phyloP scores from a whole-genome alignment of 1,140 invertebrate species.

The Drosophila bipectinata region DNA sequence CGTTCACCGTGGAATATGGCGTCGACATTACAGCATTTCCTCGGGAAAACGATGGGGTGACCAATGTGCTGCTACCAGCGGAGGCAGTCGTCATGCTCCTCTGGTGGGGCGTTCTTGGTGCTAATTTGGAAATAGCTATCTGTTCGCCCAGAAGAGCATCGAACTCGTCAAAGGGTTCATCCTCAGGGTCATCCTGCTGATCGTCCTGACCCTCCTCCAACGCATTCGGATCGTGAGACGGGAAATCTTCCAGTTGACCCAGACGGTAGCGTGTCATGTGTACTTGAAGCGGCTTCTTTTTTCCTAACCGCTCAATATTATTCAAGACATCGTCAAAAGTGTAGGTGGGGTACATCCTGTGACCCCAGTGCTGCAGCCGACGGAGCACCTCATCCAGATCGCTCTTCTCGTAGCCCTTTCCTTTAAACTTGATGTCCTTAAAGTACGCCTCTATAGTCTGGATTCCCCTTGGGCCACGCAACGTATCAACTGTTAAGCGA shows the following conservation, averaged over 20 bases:
- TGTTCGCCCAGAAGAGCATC: constrained; percentile 85
- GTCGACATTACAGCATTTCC: constrained; percentile 70
- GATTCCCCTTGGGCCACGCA: constrained; percentile 91
- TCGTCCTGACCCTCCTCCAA: constrained; percentile 62
- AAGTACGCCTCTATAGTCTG: constrained; percentile 91
- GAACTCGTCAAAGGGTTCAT: constrained; percentile 84
- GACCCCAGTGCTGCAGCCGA: constrained; percentile 95
- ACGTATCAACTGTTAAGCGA: constrained; percentile 89
- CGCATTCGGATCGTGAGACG: constrained; percentile 21
- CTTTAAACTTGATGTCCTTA: constrained; percentile 92
- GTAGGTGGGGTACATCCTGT: constrained; percentile 94
- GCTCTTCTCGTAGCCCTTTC: constrained; percentile 91
- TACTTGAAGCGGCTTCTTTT: constrained; percentile 88
- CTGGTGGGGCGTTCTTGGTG: constrained; percentile 63
- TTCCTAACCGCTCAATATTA: constrained; percentile 92
- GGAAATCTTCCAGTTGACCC: constrained; percentile 85
- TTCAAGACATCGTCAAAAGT: constrained; percentile 93
- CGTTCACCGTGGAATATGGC: constrained; percentile 47
- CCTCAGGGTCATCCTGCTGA: constrained; percentile 69
- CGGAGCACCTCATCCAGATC: constrained; percentile 93
- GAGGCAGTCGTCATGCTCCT: constrained; percentile 23
- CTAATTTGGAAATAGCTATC: constrained; percentile 79
- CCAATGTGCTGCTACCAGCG: constrained; percentile 43
- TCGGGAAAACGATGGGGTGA: constrained; percentile 69
- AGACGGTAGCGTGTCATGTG: constrained; percentile 87